A percentile compares a stretch with the other conserved stretches of the same genome.
phyloP scores from a whole-genome alignment of 2,888 invertebrate species.

The Drosophila recens region DNA sequence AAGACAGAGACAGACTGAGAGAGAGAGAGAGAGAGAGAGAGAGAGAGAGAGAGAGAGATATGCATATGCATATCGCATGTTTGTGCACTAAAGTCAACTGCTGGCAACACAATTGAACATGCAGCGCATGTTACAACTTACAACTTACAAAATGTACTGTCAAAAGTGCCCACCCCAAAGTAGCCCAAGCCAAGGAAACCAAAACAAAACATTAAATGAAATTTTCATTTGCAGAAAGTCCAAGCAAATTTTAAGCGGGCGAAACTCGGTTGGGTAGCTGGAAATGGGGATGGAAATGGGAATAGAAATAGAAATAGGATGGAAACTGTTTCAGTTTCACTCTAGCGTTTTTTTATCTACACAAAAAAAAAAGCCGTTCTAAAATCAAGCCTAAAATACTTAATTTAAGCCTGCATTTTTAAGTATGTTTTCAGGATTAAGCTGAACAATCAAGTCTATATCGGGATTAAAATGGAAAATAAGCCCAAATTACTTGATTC shows the following conservation, averaged over 20 bases:
- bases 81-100: constrained; percentile 23
- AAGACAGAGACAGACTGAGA: not conserved
- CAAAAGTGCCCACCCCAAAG: constrained; percentile 47
- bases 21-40: not conserved
- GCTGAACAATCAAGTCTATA: too few species aligned
- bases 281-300: not conserved
- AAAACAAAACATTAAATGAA: constrained; percentile 57
- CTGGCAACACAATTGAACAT: constrained; percentile 64
- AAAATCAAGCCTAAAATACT: too few species aligned
- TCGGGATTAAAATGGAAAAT: too few species aligned
- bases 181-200: constrained; percentile 20
- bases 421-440: too few species aligned
- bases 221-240: constrained; percentile 48
- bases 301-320: not conserved
- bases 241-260: constrained; percentile 20
- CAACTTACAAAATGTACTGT: constrained; percentile 60
- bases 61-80: constrained; percentile 26
- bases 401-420: too few species aligned
- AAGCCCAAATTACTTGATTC: too few species aligned
- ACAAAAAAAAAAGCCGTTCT: too few species aligned
- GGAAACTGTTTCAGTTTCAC: constrained; percentile 34
- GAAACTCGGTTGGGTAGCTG: constrained; percentile 5
- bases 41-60: not conserved
- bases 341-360: constrained; percentile 50
- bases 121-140: constrained; percentile 57